Base-by-base conservation (phyloP, 2,797 vertebrate species). In the Eptatretus atami region DNA sequence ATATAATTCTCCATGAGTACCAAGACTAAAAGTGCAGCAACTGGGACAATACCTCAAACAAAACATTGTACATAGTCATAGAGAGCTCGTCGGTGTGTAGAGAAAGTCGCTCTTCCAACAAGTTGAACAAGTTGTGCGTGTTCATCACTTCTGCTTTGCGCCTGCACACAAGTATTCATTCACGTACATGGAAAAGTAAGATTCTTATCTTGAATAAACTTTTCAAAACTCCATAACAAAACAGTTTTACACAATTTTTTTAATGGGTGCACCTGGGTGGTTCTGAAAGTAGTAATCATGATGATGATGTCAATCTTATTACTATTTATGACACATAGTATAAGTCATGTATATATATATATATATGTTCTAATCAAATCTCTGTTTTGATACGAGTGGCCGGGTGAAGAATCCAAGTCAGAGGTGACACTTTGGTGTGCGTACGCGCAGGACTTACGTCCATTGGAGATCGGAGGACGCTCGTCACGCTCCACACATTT, bases 81-180 rank as follows among this genome's bases (percentile, higher is more conserved):
- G 81, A 78, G 75, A 93, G 82, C 72, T 81, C 76, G 71, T 69
- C 80, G 66, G 84, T 80, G 70, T 96, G 79, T 68, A 98, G 82
- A 77, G 84, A 80, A 73, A 96, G 78, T 66, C 92, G 82, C 70
- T 98, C 92, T 6, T 80, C 78, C 69, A 98, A 74, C 73, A 98
- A 76, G 6, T 87, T 90, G 75, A 94, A 98, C 55, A 98, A 79
- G 64, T 86, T 82, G 53, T 87, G 81, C 70, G 79, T 80, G 76
- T 92, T 76, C 92, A 98, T 96, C 68, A 98, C 76, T 77, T 98
- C 92, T 31, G 81, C 74, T 77, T 94, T 98, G 72, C 87, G 86
- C 82, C 92, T 98, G 71, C 68, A 72, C 57, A 61, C 57, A 61
- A n/a, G 24, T 24, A 71, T 15, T 65, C 67, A 64, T 61, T 25